Conservation (phyloP, 2,888 invertebrate species). For the Hartigia nigra region DNA sequence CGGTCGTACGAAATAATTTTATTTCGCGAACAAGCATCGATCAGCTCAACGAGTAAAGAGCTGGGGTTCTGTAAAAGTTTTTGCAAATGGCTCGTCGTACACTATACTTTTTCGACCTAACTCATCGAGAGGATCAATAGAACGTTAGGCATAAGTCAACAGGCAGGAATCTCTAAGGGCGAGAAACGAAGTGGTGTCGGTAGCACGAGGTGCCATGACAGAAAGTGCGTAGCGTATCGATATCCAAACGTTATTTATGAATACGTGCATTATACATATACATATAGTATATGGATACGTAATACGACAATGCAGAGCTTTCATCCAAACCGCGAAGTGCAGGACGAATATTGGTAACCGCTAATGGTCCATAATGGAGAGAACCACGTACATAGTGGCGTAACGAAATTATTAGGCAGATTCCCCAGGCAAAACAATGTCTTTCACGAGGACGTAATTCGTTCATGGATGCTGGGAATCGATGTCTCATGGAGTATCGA, state of each 20-base stretch:
- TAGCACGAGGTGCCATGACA: not conserved
- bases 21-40: no score
- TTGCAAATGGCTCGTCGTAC: no score
- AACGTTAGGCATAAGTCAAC: not conserved
- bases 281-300: not conserved
- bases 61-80: not conserved
- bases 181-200: not conserved
- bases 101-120: not conserved
- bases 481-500: not conserved
- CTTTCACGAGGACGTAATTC: not conserved
- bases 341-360: slow-evolving; percentile 8
- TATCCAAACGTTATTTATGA: not conserved
- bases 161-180: not conserved
- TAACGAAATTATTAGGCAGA: not conserved
- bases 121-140: not conserved
- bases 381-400: not conserved
- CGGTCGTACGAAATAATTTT: not conserved
- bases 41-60: no score
- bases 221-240: not conserved
- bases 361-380: slow-evolving; percentile 61
- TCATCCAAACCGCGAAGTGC: not conserved
- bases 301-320: not conserved
- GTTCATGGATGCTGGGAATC: not conserved
- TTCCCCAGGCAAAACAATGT: not conserved
- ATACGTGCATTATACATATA: not conserved